These are phyloP conservation scores for Rhipidura dahli DNA, from an alignment of 2,113 vertebrate species.

Conservation along the genomic window DNA sequence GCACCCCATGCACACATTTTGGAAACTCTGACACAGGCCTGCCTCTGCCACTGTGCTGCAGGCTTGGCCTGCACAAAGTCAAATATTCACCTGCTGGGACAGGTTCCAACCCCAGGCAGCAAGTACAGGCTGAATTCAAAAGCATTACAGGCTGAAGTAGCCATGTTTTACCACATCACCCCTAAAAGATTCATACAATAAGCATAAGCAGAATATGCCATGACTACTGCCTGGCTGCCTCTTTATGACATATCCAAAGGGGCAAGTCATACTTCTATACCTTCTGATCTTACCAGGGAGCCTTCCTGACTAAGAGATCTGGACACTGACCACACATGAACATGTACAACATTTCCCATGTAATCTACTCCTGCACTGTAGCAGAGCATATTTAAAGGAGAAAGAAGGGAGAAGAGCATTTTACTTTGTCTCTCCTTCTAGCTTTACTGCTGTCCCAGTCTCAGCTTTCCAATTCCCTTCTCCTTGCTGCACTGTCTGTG, in stretches of 20 bases:
- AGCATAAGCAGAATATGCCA: not conserved
- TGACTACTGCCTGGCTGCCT: not conserved
- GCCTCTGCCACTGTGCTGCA: not conserved
- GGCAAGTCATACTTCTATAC: not conserved
- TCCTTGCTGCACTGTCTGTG: not conserved
- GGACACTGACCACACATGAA: not conserved
- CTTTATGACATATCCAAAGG: not conserved
- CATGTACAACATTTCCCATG: not conserved
- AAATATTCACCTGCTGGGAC: not conserved
- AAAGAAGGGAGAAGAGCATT: not conserved
- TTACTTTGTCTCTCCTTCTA: not conserved
- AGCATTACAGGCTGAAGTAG: not conserved
- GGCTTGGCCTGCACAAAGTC: not conserved
- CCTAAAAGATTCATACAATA: not conserved
- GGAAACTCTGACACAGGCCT: not conserved
- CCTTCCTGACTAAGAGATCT: not conserved
- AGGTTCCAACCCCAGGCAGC: not conserved
- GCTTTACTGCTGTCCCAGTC: not conserved
- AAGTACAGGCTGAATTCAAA: not conserved
- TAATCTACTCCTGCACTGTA: not conserved
- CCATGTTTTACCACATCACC: not conserved
- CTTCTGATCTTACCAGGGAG: not conserved
- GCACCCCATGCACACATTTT: not conserved
- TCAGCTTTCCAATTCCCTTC: not conserved
- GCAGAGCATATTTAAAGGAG: rapidly evolving